Conservation (phyloP, 2,797 vertebrate species). For the Leuciscus waleckii region DNA sequence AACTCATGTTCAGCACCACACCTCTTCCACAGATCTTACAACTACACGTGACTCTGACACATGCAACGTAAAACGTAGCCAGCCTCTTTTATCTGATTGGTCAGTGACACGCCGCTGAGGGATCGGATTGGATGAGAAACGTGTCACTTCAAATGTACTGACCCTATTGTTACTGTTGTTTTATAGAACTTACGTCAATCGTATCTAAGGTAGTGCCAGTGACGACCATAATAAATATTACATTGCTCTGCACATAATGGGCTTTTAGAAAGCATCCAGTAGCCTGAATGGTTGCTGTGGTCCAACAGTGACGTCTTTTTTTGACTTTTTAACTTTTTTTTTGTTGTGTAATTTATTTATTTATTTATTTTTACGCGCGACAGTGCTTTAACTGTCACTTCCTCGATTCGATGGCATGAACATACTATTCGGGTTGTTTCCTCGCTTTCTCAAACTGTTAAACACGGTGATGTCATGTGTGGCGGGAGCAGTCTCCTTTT, state of each 20-base stretch:
- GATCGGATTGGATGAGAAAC: slow-evolving; percentile 66
- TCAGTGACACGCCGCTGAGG: slow-evolving; percentile 59
- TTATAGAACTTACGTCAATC: slow-evolving; percentile 76
- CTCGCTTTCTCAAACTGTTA: slow-evolving; percentile 36
- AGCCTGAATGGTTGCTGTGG: neutral
- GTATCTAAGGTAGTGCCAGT: slow-evolving; percentile 67
- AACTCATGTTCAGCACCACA: slow-evolving; percentile 61
- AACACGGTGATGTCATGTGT: slow-evolving; percentile 54
- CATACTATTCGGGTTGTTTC: slow-evolving; percentile 14
- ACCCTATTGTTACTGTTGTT: slow-evolving; percentile 73
- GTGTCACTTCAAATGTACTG: slow-evolving; percentile 61
- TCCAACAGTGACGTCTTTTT: neutral
- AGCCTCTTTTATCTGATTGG: slow-evolving; percentile 69
- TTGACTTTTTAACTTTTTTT: neutral
- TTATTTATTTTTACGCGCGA: neutral
- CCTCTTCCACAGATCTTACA: slow-evolving; percentile 69
- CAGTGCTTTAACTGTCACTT: neutral
- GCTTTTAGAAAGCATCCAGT: neutral
- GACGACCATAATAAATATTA: slow-evolving; percentile 47
- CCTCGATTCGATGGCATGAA: slow-evolving; percentile 3
- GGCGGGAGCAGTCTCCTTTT: slow-evolving; percentile 44
- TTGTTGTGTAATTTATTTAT: neutral
- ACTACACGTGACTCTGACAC: slow-evolving; percentile 72
- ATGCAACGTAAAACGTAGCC: slow-evolving; percentile 51
- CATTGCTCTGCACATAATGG: neutral